Evolutionary conservation across 2,888 invertebrate species (phyloP), one percentile per base, ranked within the genome.

Genomic region (Erynnis tages): DNA sequence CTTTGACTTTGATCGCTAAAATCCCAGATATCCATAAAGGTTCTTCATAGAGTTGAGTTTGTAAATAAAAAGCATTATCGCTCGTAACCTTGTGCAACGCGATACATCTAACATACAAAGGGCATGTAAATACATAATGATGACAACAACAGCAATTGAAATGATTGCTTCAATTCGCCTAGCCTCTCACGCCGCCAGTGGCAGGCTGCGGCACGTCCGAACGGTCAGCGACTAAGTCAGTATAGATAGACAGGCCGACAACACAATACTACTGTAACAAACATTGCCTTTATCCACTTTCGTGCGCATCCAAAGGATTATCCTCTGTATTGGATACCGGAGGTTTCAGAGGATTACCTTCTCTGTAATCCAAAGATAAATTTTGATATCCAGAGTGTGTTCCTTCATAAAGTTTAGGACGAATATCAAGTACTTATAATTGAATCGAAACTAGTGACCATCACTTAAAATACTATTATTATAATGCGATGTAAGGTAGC

Each of bases 161-260:
- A 10, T 37, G 37, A 37, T 37, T 37, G 37, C 19, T 37, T 37
- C 37, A 37, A 37, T 37, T 37, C 37, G 7, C 16, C 11, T 17
- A 10, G 35, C 35, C 10, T n/a, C n/a, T 17, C 8, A 2, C n/a
- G 17, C 17, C 17, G 14, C 34, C 17, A 17, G 3, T 34, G 16
- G 4, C 10, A 16, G 21, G 14, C 27, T 30, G 13, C 30, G 16
- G 34, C 11, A 11, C 30, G 11, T 11, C 10, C 5, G 6, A 6
- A 11, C 3, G 13, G 3, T 3, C 13, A 5, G 4, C 30, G 1
- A 10, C 30, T n/a, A 6, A n/a, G 5, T n/a, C 6, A 27, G n/a
- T 1, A 8, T 30, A n/a, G n/a, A n/a, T n/a, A n/a, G n/a, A n/a
- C n/a, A n/a, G n/a, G 6, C 13, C 5, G 11, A 11, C 1, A 30